Evolutionary conservation across 2,888 invertebrate genomes (phyloP), one percentile per base, ranked within the genome.

Genomic region (Noctua fimbriata): DNA sequence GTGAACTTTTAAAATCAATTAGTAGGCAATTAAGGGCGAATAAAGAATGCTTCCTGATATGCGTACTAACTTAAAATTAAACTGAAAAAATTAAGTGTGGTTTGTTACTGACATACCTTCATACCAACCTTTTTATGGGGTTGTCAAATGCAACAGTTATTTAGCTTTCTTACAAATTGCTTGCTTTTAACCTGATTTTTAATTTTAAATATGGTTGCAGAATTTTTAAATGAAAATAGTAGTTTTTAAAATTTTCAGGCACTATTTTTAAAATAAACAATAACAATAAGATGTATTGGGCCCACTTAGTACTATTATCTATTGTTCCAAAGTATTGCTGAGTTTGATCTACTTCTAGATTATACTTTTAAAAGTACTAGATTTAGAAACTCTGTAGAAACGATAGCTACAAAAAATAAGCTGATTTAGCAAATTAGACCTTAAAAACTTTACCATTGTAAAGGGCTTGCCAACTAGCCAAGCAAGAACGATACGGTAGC

Each of bases 1-100:
- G 55, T 72, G 58, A 75, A 80, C 76, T 86, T 87, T 89, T 87
- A 86, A 86, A 83, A 85, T 89, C 88, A 91, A 91, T 91, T 91
- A 90, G 84, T 81, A 73, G 69, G 73, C 81, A 82, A 87, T 90
- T 88, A 89, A 88, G 77, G 71, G 75, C 85, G 69, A 36, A 71
- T 67, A 69, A 80, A 60, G 55, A 80, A 79, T 79, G 65, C 69
- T 69, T 72, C 63, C 58, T 77, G 69, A 71, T 72, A 71, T 9
- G 63, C 47, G 63, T 75, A 21, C n/a, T n/a, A n/a, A n/a, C 28
- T 72, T 75, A 49, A 70, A 73, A 79, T 52, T 65, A 73, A 83
- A 73, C 21, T 58, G 16, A 84, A 69, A 79, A 79, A 66, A 72
- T 12, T 47, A 32, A 66, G n/a, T 66, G 52, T 47, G 2, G 14